These are phyloP conservation scores for Arctocebus calabarensis DNA, from an alignment of 2,797 vertebrate genomes.

Conservation along the genomic window DNA sequence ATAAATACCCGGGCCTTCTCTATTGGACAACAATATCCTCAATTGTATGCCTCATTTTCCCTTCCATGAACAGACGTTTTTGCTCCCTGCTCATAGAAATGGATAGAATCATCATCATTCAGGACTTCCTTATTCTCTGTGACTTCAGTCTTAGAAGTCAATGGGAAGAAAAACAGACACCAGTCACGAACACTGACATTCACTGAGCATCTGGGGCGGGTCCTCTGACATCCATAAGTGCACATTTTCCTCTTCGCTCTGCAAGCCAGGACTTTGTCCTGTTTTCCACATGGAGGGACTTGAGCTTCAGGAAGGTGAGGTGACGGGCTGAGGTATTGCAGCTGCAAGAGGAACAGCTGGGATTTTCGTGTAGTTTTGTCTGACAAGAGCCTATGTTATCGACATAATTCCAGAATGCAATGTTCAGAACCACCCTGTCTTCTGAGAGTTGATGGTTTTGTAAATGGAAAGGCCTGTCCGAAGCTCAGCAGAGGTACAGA, in stretches of 20 bases:
- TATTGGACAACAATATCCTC: neutral
- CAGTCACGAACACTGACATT: neutral
- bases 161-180: neutral
- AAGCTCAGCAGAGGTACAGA: neutral
- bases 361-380: neutral
- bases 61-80: neutral
- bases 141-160: neutral
- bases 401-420: neutral
- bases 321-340: neutral
- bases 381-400: neutral
- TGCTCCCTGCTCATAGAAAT: neutral
- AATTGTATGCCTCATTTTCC: neutral
- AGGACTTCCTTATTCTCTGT: neutral
- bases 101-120: neutral
- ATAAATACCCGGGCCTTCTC: neutral
- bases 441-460: neutral
- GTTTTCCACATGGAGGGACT: neutral
- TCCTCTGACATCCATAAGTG: neutral
- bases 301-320: neutral
- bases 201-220: neutral
- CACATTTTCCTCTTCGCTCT: neutral
- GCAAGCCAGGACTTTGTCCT: neutral
- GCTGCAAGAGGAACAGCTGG: neutral
- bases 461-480: neutral
- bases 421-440: neutral